A percentile compares a stretch with the other conserved stretches of the same genome.
These are phyloP conservation scores for Macrostomum cliftonense DNA, from an alignment of 2,888 invertebrate species.

Conservation along the genomic window DNA sequence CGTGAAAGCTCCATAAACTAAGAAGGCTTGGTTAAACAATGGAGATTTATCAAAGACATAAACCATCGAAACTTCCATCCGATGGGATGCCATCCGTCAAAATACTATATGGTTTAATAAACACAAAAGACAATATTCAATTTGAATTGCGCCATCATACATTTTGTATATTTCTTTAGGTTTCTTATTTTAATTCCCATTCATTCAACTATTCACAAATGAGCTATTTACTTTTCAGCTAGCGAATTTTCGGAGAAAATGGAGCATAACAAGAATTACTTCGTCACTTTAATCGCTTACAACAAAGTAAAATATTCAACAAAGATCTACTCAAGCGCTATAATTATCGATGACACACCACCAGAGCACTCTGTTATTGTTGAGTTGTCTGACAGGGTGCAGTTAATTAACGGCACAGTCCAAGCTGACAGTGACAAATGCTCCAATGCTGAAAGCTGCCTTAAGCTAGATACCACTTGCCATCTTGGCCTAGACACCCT, in stretches of 20 bases:
- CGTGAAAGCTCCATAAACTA: too few relatives aligned
- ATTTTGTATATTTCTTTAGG: too few relatives aligned
- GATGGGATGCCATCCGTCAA: too few relatives aligned
- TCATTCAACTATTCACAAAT: too few relatives aligned
- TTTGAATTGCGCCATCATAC: too few relatives aligned
- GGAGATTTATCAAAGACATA: too few relatives aligned
- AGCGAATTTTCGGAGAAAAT: background rate
- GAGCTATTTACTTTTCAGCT: background rate
- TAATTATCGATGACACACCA: conserved; percentile 8
- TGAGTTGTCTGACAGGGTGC: background rate
- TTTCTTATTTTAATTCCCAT: too few relatives aligned
- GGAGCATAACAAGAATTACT: background rate
- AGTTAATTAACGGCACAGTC: background rate
- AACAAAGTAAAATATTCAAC: conserved; percentile 4
- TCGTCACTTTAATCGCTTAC: background rate
- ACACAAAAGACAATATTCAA: too few relatives aligned
- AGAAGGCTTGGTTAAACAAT: too few relatives aligned
- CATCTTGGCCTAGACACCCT: background rate
- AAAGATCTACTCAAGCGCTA: background rate
- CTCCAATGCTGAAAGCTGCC: background rate
- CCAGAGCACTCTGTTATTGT: background rate
- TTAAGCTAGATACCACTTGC: background rate
- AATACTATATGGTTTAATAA: too few relatives aligned
- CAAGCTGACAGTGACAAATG: background rate
- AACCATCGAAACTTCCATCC: too few relatives aligned